Evolutionary conservation across 2,888 invertebrate species (phyloP).

Genomic region (Pristionchus arcanus): DNA sequence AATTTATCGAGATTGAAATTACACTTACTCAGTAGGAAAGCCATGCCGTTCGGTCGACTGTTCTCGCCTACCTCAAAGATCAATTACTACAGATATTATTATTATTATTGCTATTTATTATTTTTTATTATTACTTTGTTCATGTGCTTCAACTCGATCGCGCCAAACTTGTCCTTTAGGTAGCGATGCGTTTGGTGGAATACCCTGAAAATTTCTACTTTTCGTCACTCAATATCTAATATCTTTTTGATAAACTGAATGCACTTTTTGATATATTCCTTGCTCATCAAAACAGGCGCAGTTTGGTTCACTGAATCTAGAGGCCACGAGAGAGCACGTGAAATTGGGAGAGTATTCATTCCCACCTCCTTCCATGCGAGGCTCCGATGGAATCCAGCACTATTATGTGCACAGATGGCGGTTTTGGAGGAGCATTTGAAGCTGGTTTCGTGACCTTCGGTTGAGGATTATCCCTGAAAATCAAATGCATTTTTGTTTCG

Average conservation of each 20-base stretch:
- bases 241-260: no score
- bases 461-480: not conserved
- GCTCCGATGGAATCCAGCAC: conserved; percentile 49
- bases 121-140: conserved; percentile 35
- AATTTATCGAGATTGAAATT: not conserved
- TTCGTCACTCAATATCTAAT: no score
- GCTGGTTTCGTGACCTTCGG: not conserved
- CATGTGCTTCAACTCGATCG: conserved; percentile 33
- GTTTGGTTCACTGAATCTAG: not conserved
- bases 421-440: not conserved
- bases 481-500: no score
- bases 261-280: no score
- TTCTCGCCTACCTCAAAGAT: conserved; percentile 49
- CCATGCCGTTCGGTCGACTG: conserved; percentile 54
- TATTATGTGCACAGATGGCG: conserved; percentile 28
- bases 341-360: not conserved
- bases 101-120: not conserved
- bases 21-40: conserved; percentile 34
- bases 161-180: conserved; percentile 20
- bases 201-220: not conserved
- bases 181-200: conserved; percentile 25
- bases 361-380: conserved; percentile 52
- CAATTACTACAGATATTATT: not conserved
- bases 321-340: not conserved
- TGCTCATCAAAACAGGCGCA: not conserved